Evolutionary conservation across 2,797 vertebrate species (phyloP).

Genomic region (Labroides dimidiatus): DNA sequence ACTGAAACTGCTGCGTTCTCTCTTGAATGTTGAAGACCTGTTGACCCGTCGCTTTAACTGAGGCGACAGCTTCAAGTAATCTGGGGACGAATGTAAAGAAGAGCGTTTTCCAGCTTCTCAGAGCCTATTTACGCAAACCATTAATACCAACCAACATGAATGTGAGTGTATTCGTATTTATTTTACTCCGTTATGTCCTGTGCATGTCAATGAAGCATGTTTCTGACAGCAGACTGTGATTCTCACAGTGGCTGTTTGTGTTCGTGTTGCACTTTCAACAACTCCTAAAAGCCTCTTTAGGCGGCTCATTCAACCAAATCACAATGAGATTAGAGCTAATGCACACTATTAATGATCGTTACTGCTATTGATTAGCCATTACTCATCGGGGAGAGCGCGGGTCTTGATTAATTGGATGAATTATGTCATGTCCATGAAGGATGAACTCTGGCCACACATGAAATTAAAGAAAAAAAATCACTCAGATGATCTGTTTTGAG

Average conservation of each 20-base stretch:
- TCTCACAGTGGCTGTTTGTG: slow-evolving; percentile 9
- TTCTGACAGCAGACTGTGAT: not conserved
- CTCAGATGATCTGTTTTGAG: slow-evolving; percentile 25
- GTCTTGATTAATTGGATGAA: slow-evolving; percentile 61
- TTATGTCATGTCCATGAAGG: slow-evolving; percentile 50
- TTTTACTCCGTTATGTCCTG: not conserved
- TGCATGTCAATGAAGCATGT: not conserved
- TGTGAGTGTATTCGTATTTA: not conserved
- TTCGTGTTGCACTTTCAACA: slow-evolving; percentile 29
- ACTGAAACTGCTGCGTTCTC: slow-evolving; percentile 55
- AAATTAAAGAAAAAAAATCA: slow-evolving; percentile 46
- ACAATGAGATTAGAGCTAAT: slow-evolving; percentile 65
- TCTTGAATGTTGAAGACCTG: slow-evolving; percentile 62
- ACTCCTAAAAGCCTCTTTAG: slow-evolving; percentile 54
- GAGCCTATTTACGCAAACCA: not conserved
- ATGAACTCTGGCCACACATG: slow-evolving; percentile 18
- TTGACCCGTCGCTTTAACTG: slow-evolving; percentile 45
- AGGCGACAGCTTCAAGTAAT: slow-evolving; percentile 19
- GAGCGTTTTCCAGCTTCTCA: not conserved
- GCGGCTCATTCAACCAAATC: slow-evolving; percentile 61
- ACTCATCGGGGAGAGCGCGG: slow-evolving; percentile 50
- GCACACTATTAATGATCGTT: slow-evolving; percentile 73
- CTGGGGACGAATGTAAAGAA: slow-evolving; percentile 14
- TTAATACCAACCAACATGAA: not conserved
- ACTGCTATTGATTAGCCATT: slow-evolving; percentile 78